Evolutionary conservation across 30 jellyfish, hydroid and myxozoan genomes (phyloP), one percentile per base, ranked within the genome.

Genomic region (Morbakka virulenta): DNA sequence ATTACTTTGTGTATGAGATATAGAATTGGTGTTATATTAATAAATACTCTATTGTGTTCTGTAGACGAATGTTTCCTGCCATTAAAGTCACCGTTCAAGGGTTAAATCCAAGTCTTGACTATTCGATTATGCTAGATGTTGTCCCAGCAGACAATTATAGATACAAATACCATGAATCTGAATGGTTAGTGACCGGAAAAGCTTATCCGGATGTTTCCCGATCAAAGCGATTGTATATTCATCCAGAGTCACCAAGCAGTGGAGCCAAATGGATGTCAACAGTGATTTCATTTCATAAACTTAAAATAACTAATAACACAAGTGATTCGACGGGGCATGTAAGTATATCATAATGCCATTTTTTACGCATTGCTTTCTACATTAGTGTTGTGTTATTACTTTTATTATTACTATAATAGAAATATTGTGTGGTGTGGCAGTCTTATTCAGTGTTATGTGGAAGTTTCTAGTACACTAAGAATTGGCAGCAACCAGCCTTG

Each of bases 241-340:
- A 88, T 64, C 74, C 85, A 20, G 97, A 88, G 28, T 88, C 97
- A 24, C 97, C 97, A 6, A 36, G 87, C 84, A 80, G 52, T 69
- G 97, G 97, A 14, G 95, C 95, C 4, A 88, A 88, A 65, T 88
- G 97, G 97, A 81, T 74, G 91, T 51, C 97, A 12, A 64, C 92
- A 22, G 93, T 88, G 22, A 62, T 81, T 23, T 88, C 97, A 0
- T 88, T 88, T 63, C 97, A 88, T 65, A 88, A 88, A 76, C 87
- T 88, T 2, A 88, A 88, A 52, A 88, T 88, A 47, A 88, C 97
- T 31, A 88, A 88, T 69, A 88, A 88, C 70, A 67, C 88, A 11
- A 70, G 79, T 25, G 95, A 71, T 25, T 47, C 72, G 32, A 67
- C 63, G 50, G 87, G 87, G 24, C 96, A 86, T 22, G 96, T 74